phyloP scores from a whole-genome alignment of 2,113 vertebrate genomes.

The Nyctibius bracteatus region DNA sequence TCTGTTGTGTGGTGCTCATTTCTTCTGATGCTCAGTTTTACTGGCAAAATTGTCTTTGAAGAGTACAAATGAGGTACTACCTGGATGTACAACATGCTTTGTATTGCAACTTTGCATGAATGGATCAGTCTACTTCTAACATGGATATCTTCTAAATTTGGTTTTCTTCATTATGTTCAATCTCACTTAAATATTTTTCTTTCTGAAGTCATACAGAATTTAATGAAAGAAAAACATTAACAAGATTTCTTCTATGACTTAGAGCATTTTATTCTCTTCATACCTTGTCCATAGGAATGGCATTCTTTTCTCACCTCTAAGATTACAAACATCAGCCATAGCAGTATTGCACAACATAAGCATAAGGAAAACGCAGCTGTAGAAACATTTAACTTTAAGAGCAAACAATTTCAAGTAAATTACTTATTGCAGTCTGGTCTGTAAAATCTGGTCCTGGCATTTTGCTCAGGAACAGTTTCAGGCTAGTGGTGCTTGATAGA shows the following conservation, averaged over 20 bases:
- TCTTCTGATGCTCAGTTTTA: constrained; percentile 2
- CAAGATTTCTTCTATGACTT: not conserved
- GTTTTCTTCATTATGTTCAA: not conserved
- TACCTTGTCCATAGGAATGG: not conserved
- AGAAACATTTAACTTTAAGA: not conserved
- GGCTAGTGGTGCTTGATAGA: not conserved
- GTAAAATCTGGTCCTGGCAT: not conserved
- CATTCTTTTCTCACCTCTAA: not conserved
- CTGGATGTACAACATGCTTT: not conserved
- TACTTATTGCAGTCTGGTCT: not conserved
- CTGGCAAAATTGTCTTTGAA: not conserved
- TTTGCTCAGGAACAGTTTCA: not conserved
- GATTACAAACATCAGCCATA: not conserved
- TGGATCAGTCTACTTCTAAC: not conserved
- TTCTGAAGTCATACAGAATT: not conserved
- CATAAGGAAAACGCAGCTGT: not conserved
- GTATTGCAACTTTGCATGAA: not conserved
- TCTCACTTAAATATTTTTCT: not conserved
- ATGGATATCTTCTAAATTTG: not conserved
- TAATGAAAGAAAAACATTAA: not conserved
- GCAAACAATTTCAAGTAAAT: not conserved
- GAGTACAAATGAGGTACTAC: not conserved
- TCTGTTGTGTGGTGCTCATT: not conserved
- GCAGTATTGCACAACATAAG: not conserved
- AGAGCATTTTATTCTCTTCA: not conserved